phyloP scores from a whole-genome alignment of 2,797 vertebrate genomes.

The Tachyglossus aculeatus region DNA sequence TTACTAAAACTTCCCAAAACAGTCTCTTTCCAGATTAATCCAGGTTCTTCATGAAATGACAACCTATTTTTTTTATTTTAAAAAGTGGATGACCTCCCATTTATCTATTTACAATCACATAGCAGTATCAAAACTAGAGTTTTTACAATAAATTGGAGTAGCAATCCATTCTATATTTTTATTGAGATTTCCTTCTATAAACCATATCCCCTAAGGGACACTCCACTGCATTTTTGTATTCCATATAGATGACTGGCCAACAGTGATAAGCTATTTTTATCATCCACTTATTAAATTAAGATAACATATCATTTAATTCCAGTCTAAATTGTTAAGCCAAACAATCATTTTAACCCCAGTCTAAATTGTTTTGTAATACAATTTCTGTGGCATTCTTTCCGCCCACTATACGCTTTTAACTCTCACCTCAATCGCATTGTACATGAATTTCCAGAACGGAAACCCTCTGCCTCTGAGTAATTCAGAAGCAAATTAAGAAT shows the following conservation, averaged over 20 bases:
- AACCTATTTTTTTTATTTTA: slow-evolving; percentile 6
- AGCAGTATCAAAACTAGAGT: not conserved
- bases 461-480: slow-evolving; percentile 1
- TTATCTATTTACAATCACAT: not conserved
- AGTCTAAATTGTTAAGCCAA: not conserved
- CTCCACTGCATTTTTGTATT: not conserved
- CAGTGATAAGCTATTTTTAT: not conserved
- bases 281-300: slow-evolving; percentile 22
- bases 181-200: slow-evolving; percentile 12
- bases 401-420: not conserved
- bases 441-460: slow-evolving; percentile 1
- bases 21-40: slow-evolving; percentile 21
- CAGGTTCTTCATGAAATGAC: not conserved
- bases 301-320: not conserved
- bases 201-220: not conserved
- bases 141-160: slow-evolving; percentile 27
- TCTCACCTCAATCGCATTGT: not conserved
- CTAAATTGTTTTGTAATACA: slow-evolving; percentile 4
- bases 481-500: not conserved
- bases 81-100: not conserved
- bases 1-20: not conserved
- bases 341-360: not conserved
- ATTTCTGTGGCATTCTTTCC: not conserved
- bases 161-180: not conserved
- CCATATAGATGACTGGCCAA: not conserved